Percentiles rank a stretch among this genome's conserved stretches.
Evolutionary conservation across 2,888 invertebrate genomes (phyloP).

Genomic region (Eudemis profundana): DNA sequence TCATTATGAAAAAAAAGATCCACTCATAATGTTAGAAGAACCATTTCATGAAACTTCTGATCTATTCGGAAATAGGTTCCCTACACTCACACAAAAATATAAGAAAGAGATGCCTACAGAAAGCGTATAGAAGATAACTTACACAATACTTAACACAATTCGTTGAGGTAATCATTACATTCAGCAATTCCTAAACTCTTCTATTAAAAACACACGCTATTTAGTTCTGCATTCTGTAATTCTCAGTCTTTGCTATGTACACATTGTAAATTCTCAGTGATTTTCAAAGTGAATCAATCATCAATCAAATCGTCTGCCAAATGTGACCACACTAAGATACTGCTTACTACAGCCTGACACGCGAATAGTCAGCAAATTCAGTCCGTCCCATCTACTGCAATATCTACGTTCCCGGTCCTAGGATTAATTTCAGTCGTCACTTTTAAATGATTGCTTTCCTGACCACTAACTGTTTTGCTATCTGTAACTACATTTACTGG

Average conservation of each 20-base stretch:
- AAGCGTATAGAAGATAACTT: background rate
- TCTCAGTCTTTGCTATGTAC: constrained; percentile 13
- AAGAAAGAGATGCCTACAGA: background rate
- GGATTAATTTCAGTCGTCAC: background rate
- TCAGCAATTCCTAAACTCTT: background rate
- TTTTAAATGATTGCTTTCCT: background rate
- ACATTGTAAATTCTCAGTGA: background rate
- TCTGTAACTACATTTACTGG: background rate
- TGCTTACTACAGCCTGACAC: no score
- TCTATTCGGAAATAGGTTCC: no score
- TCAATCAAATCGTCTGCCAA: no score
- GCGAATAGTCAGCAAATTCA: no score
- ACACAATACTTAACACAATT: constrained; percentile 5
- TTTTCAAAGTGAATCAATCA: constrained; percentile 1
- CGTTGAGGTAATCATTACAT: constrained; percentile 14
- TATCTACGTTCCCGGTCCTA: background rate
- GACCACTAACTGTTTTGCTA: background rate
- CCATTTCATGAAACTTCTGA: no score
- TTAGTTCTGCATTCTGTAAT: background rate
- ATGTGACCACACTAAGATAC: background rate
- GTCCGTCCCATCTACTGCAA: background rate
- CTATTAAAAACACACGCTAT: background rate
- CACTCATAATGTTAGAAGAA: no score
- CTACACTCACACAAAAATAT: background rate
- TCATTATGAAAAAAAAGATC: no score